Evolutionary conservation across 2,797 vertebrate species (phyloP), one percentile per base, ranked within the genome.

Genomic region (Schizothorax lantsangensis): DNA sequence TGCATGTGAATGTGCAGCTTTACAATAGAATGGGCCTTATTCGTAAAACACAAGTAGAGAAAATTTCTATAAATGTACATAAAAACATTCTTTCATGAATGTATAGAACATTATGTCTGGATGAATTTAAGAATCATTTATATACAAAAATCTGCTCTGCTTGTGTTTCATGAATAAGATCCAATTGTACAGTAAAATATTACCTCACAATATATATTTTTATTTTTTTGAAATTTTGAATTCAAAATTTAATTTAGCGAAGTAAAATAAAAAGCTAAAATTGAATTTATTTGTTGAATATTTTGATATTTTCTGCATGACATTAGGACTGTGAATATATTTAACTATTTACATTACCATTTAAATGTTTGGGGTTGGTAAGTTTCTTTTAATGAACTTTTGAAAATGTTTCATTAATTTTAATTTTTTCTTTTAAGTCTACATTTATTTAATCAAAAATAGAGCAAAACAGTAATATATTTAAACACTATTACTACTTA

Each of bases 1-100:
- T 47, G 38, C n/a, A 10, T 36, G 45, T 33, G 1, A 72, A 72
- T 23, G 43, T 30, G 83, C 30, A 6, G 38, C n/a, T 71, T 40
- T 79, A 15, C 1, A 59, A 72, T 12, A 80, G 26, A 80, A 85
- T 14, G 17, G 45, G 74, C 26, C 36, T 78, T 43, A 43, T 79
- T 84, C 17, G 23, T 54, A 14, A 77, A 84, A 69, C 15, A 68
- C 23, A 26, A 84, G 45, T 17, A 19, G 14, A 52, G 30, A 17
- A 36, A 0, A 43, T 85, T 47, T 80, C 19, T 79, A 21, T 23
- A 84, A 69, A 43, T 43, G 62, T 40, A 30, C 26, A 38, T 5
- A 2, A 74, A 36, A 71, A 47, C 45, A 73, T 47, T 83, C 5
- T 9, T 47, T 49, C 5, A 10, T 75, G 23, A 66, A 84, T 47